A percentile compares a stretch with the other conserved stretches of the same genome.
phyloP scores from a whole-genome alignment of 2,797 vertebrate genomes.

The Cynodonichthys magdalenae region DNA sequence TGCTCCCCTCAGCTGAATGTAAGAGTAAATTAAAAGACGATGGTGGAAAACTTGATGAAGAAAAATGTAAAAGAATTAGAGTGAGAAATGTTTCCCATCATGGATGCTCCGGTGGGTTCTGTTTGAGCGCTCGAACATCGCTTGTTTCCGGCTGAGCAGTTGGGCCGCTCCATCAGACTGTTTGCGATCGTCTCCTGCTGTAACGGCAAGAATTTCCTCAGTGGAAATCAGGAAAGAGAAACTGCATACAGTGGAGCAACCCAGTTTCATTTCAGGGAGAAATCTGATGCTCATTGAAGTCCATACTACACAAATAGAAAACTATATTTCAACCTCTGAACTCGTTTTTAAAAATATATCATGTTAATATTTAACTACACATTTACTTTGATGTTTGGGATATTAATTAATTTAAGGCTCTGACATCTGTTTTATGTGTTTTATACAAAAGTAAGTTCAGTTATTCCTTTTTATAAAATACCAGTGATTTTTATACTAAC shows the following conservation, averaged over 20 bases:
- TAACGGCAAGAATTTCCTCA: conserved; percentile 65
- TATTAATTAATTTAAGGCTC: too few relatives aligned
- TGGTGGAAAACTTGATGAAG: not conserved
- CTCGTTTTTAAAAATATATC: too few relatives aligned
- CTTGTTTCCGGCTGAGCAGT: conserved; percentile 5
- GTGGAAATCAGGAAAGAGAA: conserved; percentile 47
- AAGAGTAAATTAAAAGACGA: not conserved
- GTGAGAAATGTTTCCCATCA: not conserved
- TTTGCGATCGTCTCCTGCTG: conserved; percentile 48
- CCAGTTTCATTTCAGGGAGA: conserved; percentile 28
- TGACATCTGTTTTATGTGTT: too few relatives aligned
- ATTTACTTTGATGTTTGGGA: too few relatives aligned
- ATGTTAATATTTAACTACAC: too few relatives aligned
- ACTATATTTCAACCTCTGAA: too few relatives aligned
- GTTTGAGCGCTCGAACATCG: not conserved
- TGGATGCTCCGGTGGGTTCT: not conserved
- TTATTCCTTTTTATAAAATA: too few relatives aligned
- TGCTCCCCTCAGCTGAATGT: not conserved
- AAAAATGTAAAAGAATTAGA: not conserved
- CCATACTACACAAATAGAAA: too few relatives aligned
- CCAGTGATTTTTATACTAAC: too few relatives aligned
- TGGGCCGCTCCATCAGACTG: conserved; percentile 32
- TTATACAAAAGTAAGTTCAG: too few relatives aligned
- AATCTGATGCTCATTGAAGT: not conserved
- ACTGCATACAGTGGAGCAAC: conserved; percentile 15